Evolutionary conservation across 2,113 vertebrate genomes (phyloP).

Genomic region (Sinocyclocheilus grahami): DNA sequence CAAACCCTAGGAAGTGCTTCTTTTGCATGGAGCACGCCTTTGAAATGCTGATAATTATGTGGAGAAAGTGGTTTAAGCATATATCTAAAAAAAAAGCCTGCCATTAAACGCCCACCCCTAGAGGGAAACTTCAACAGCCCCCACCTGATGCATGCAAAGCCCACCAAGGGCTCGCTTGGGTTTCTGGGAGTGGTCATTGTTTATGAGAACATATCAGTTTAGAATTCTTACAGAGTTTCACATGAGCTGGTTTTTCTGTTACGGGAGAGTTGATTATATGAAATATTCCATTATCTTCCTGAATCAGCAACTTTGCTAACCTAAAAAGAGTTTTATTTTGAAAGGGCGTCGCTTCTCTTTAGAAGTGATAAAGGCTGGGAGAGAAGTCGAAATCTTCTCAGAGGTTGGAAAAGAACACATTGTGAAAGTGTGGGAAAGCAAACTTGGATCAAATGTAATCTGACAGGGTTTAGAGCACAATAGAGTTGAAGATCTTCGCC

Average conservation of each 20-base stretch:
- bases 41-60: neutral
- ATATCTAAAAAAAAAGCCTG: neutral
- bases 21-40: neutral
- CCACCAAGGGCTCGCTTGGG: conserved; percentile 18
- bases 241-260: conserved; percentile 7
- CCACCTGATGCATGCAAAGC: conserved; percentile 15
- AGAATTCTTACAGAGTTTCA: conserved; percentile 58
- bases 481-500: conserved; percentile 16
- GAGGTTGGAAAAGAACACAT: conserved; percentile 15
- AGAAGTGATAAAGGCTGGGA: conserved; percentile 45
- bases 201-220: conserved; percentile 67
- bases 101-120: conserved; percentile 34
- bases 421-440: conserved; percentile 43
- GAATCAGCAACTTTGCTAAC: neutral
- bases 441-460: conserved; percentile 41
- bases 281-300: neutral
- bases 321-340: neutral
- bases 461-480: conserved; percentile 35
- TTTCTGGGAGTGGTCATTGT: conserved; percentile 59
- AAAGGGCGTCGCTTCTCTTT: neutral
- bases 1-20: conserved; percentile 19
- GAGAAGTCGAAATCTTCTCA: conserved; percentile 29
- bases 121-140: conserved; percentile 18
- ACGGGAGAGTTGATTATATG: neutral
- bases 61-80: conserved; percentile 16